Evolutionary conservation across 2,888 invertebrate species (phyloP).

Genomic region (Sialis fuliginosa): DNA sequence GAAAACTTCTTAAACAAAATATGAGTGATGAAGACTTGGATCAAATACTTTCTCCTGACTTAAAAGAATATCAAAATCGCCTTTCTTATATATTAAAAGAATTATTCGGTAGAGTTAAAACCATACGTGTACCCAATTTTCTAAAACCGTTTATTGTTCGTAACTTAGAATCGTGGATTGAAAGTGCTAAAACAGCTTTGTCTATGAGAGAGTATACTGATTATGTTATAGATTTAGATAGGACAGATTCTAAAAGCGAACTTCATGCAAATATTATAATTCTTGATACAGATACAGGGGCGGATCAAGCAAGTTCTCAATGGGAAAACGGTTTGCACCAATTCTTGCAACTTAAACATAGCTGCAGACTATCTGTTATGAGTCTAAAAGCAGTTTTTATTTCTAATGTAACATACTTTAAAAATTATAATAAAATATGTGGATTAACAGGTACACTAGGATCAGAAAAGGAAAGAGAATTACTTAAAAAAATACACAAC

Average conservation of each 20-base stretch:
- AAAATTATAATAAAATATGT: slow-evolving; percentile 15
- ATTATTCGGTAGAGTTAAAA: neutral
- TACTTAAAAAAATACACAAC: slow-evolving; percentile 15
- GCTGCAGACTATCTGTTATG: slow-evolving; percentile 14
- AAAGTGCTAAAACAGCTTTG: slow-evolving; percentile 6
- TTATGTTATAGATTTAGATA: slow-evolving; percentile 1
- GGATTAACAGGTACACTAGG: slow-evolving; percentile 24
- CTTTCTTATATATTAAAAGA: no score
- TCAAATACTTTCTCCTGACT: no score
- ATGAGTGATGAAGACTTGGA: no score
- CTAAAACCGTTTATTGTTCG: slow-evolving; percentile 4
- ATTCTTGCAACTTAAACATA: slow-evolving; percentile 7
- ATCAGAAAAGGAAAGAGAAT: slow-evolving; percentile 15
- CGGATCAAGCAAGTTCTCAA: slow-evolving; percentile 5
- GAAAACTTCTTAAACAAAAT: no score
- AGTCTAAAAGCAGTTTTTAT: slow-evolving; percentile 21
- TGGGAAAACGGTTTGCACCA: slow-evolving; percentile 7
- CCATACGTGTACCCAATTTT: neutral
- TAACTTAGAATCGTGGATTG: slow-evolving; percentile 3
- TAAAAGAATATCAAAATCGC: no score
- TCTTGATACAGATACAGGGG: slow-evolving; percentile 5
- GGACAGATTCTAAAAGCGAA: neutral
- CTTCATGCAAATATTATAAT: slow-evolving; percentile 3
- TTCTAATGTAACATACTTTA: slow-evolving; percentile 17
- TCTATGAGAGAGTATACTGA: slow-evolving; percentile 3